Evolutionary conservation across 2,113 vertebrate genomes (phyloP), one percentile per base, ranked within the genome.

Genomic region (Scomber colias): DNA sequence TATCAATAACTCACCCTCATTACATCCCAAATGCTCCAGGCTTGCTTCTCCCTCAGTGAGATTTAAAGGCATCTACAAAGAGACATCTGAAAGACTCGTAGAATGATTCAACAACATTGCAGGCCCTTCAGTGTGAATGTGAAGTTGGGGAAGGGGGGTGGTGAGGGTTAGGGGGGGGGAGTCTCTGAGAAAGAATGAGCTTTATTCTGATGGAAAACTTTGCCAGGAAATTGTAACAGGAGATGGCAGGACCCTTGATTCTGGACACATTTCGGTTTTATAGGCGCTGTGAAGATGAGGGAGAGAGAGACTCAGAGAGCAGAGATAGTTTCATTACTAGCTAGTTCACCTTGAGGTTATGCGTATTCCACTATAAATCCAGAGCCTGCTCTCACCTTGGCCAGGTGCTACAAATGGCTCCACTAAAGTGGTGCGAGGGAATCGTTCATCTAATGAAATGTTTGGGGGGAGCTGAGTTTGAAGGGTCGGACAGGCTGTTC

Each of bases 321-420:
- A 60, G 64, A 84, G 73, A 86, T 60, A 61, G 76, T 50, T 82
- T 79, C 87, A 88, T 90, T 88, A 92, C 77, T 19, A 77, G 73
- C 87, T 82, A 19, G 77, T 82, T 92, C 83, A 92, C 90, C 87
- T 91, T 89, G 87, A 91, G 90, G 85, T 89, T 83, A 68, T 82
- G 59, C 0, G 7, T 45, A 61, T 78, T 77, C 77, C 77, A 15
- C 82, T 31, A 91, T 91, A 92, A 91, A 92, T 88, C 75, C 81
- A 19, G 15, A 61, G 5, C 19, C 63, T 40, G 24, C 72, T 82
- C 88, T 85, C 79, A 85, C 79, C 85, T 87, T 89, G 83, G 77
- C 77, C 83, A 92, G 83, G 81, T 80, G 83, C 55, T 31, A 40
- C 81, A 59, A 67, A 82, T 64, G 27, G 79, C 70, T 82, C 71